Base-by-base conservation (phyloP, 2,113 vertebrate genomes). In the Lutjanus erythropterus region DNA sequence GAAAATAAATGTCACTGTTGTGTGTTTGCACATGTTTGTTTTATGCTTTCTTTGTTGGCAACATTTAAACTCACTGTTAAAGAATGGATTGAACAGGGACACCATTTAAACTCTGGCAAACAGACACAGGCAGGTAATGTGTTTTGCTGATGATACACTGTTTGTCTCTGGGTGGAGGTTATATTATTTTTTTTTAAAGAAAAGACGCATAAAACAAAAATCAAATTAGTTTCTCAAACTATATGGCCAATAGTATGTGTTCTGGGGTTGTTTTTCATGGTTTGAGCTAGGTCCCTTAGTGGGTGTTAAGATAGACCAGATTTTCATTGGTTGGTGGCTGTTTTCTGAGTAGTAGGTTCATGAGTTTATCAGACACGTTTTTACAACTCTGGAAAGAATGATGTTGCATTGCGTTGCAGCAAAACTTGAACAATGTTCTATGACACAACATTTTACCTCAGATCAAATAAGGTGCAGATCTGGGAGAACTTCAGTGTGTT, bases 101-200 rank as follows among this genome's bases (percentile, higher is more conserved):
- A 47, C 67, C 19, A 33, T 47, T 61, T 39, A 67, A 67, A 39
- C 46, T 68, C 53, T 46, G 69, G 39, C 69, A 58, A 58, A 60
- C 29, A 50, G 49, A 66, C 50, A 37, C 23, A 12, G 50, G 9
- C 19, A 25, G 27, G 52, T 16, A 64, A 29, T 39, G 41, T 29
- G 31, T 27, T 37, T n/a, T 16, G 52, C 29, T 47, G 9, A 75
- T 23, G 25, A 31, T 23, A 29, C 9, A 9, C 3, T 33, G 44
- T 35, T 35, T 35, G 3, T 70, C 25, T 44, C 37, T 70, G 19
- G 4, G 10, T 52, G 19, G 52, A 49, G 11, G 44, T 69, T 61
- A 33, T 52, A 12, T 9, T 3, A 23, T 18, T 33, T 1, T 64
- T 19, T 16, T n/a, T n/a, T n/a, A n/a, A n/a, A 9, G 12, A 14